Evolutionary conservation across 2,113 vertebrate species (phyloP).

Genomic region (Corythoichthys haematopterus): DNA sequence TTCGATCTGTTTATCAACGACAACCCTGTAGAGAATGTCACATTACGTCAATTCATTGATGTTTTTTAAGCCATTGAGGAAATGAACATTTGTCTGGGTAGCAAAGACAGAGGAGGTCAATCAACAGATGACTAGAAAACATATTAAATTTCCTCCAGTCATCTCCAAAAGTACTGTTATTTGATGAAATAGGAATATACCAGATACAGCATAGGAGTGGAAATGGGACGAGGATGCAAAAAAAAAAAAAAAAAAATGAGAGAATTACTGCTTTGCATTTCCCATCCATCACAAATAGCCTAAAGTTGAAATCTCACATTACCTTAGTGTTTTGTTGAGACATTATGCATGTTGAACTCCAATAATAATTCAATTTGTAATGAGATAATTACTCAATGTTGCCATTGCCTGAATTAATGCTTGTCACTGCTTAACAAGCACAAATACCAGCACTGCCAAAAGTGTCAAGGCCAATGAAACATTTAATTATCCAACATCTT

Average conservation of each 20-base stretch:
- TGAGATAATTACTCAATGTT: slow-evolving; percentile 67
- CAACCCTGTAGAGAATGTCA: slow-evolving; percentile 27
- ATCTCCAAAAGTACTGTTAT: too few species aligned
- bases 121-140: not conserved
- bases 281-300: slow-evolving; percentile 51
- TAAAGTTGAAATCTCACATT: slow-evolving; percentile 42
- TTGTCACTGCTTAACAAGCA: slow-evolving; percentile 41
- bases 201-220: not conserved
- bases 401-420: slow-evolving; percentile 54
- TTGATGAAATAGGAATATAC: too few species aligned
- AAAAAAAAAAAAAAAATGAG: slow-evolving; percentile 17
- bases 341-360: slow-evolving; percentile 58
- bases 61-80: slow-evolving; percentile 38
- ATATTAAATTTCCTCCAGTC: not conserved
- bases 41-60: slow-evolving; percentile 23
- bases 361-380: slow-evolving; percentile 61
- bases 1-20: slow-evolving; percentile 43
- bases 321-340: slow-evolving; percentile 45
- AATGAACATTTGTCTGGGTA: slow-evolving; percentile 33
- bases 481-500: slow-evolving; percentile 31
- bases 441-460: slow-evolving; percentile 24
- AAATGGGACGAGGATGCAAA: not conserved
- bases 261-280: slow-evolving; percentile 30
- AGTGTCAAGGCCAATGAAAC: slow-evolving; percentile 27
- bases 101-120: slow-evolving; percentile 25